Evolutionary conservation across 2,797 vertebrate species (phyloP), one percentile per base, ranked within the genome.

Genomic region (Scarus forsteni): DNA sequence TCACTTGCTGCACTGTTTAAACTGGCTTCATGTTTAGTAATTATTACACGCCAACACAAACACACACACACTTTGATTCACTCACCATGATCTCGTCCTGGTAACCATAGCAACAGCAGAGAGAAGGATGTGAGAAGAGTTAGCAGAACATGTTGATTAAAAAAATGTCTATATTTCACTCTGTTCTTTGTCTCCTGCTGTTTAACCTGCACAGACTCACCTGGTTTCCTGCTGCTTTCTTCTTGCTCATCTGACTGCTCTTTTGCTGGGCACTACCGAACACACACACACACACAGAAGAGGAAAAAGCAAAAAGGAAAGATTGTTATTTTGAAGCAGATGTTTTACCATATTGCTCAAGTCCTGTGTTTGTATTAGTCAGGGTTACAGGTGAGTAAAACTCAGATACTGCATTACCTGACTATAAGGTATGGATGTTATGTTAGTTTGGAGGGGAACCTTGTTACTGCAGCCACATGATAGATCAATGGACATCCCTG

Each of bases 11-110:
- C 18, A 18, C 42, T 43, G 16, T 39, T 10, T 11, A 7, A 19
- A 50, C 11, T 27, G 10, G 6, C 11, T 34, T 51, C 12, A 13
- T 19, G 5, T 34, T 15, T 14, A 19, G 34, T 19, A 60, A 48
- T 48, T 38, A 44, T 38, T 18, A 53, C 42, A 35, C 40, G 13
- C 34, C 27, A 10, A 63, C 61, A 63, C 44, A 36, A 34, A 27
- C 35, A 49, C 49, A 53, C 36, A 51, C 52, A 48, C 52, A 52
- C 39, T n/a, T 8, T 10, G 18, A 71, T 86, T 89, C 91, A 97
- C 97, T 97, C 94, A 98, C 97, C 97, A 98, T 96, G 94, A 98
- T 98, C 93, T 98, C 97, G 89, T 98, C 97, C 97, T 98, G 94
- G 94, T 96, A 27, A 19, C 49, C 49, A 50, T 11, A 95, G 94